Evolutionary conservation across 2,113 vertebrate species (phyloP).

Genomic region (Nycticorax nycticorax): DNA sequence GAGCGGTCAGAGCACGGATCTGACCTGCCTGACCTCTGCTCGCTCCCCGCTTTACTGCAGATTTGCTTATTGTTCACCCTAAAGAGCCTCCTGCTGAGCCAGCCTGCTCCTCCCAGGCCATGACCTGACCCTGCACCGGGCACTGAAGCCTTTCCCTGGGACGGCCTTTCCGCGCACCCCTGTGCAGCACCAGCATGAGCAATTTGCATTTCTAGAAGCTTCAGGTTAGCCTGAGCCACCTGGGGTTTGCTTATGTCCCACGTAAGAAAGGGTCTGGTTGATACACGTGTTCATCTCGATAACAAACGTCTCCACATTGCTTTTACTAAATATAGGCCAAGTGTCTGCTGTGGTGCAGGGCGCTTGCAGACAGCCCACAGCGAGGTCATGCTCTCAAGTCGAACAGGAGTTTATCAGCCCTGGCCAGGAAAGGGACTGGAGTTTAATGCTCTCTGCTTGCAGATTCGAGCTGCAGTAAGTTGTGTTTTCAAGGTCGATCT

Average conservation of each 20-base stretch:
- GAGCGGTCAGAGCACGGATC: background rate
- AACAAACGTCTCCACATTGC: background rate
- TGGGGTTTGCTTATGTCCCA: background rate
- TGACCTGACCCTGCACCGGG: background rate
- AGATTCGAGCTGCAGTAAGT: background rate
- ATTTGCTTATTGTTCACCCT: background rate
- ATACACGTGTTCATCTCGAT: background rate
- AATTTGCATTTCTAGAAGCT: background rate
- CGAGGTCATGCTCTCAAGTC: accelerated
- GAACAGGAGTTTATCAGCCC: background rate
- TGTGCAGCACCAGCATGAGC: accelerated
- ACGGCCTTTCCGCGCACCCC: accelerated
- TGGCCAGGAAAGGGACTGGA: background rate
- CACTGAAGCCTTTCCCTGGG: background rate
- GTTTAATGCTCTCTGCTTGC: background rate
- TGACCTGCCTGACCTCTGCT: background rate
- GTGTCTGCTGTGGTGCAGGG: background rate
- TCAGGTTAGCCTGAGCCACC: background rate
- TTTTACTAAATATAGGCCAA: slow-evolving; percentile 8
- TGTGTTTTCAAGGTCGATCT: background rate
- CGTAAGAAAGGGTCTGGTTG: background rate
- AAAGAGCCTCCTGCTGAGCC: background rate
- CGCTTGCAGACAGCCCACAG: background rate
- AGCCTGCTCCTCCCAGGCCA: accelerated
- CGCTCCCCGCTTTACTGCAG: accelerated